Evolutionary conservation across 2,113 vertebrate species (phyloP).

Genomic region (Thermophis baileyi): DNA sequence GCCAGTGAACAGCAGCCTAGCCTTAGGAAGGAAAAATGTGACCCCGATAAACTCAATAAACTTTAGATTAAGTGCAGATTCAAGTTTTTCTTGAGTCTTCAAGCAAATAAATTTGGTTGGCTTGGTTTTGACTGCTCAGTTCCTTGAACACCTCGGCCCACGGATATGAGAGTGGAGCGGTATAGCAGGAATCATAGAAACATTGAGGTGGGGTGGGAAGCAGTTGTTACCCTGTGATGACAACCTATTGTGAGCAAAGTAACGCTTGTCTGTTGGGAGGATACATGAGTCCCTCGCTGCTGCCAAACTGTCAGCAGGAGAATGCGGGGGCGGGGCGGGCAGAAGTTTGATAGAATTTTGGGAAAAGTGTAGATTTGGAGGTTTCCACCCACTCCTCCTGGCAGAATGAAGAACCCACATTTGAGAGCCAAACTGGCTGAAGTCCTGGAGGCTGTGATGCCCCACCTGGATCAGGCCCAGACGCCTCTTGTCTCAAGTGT

Average conservation of each 20-base stretch:
- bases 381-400: background rate
- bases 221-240: background rate
- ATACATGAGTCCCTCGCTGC: background rate
- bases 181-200: background rate
- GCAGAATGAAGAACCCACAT: constrained; percentile 97
- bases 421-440: constrained; percentile 94
- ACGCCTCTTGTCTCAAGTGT: constrained; percentile 79
- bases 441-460: constrained; percentile 97
- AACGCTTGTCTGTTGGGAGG: background rate
- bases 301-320: background rate
- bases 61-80: background rate
- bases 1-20: background rate
- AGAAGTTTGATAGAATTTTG: background rate
- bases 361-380: background rate
- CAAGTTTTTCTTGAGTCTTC: background rate
- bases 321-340: rapidly evolving
- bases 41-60: no score
- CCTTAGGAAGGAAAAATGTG: background rate
- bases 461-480: constrained; percentile 84
- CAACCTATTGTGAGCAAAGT: background rate
- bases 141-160: background rate
- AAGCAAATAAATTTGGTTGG: background rate
- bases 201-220: background rate
- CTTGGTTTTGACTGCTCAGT: background rate
- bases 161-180: background rate